These are phyloP conservation scores for Popillia japonica DNA, from an alignment of 1,140 invertebrate species.

Conservation along the genomic window DNA sequence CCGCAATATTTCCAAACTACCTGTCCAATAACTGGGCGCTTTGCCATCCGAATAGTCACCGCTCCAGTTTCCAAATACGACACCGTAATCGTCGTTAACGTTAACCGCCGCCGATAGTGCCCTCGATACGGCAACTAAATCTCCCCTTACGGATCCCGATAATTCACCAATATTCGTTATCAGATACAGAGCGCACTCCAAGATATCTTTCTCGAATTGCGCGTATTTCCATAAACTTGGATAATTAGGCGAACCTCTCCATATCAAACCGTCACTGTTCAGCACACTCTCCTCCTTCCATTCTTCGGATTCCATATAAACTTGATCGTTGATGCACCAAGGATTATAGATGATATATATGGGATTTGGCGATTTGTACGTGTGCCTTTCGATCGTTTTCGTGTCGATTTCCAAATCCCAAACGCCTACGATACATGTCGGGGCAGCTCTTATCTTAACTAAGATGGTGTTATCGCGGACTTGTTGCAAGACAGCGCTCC, in stretches of 20 bases:
- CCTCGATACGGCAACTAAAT: conserved; percentile 78
- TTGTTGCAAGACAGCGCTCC: conserved; percentile 68
- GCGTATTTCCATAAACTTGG: conserved; percentile 91
- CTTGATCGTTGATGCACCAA: conserved; percentile 75
- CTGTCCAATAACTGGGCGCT: conserved; percentile 86
- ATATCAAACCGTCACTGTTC: conserved; percentile 88
- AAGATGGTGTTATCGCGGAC: conserved; percentile 65
- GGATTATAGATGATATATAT: conserved; percentile 88
- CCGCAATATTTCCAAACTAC: conserved; percentile 85
- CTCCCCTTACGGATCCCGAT: conserved; percentile 67
- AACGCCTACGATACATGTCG: conserved; percentile 80
- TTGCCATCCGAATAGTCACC: conserved; percentile 84
- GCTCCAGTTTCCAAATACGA: conserved; percentile 88
- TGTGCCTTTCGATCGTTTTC: conserved; percentile 70
- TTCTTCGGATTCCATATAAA: conserved; percentile 73
- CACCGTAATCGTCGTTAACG: conserved; percentile 85
- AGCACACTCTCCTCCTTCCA: conserved; percentile 86
- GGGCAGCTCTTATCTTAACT: conserved; percentile 74
- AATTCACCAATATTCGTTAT: conserved; percentile 76
- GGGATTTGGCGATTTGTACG: conserved; percentile 69
- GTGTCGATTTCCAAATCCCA: conserved; percentile 87
- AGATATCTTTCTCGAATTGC: conserved; percentile 85
- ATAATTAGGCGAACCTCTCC: conserved; percentile 84
- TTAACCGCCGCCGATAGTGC: conserved; percentile 87
- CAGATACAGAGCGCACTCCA: conserved; percentile 87